Evolutionary conservation across 2,797 vertebrate genomes (phyloP).

Genomic region (Macropus fuliginosus): DNA sequence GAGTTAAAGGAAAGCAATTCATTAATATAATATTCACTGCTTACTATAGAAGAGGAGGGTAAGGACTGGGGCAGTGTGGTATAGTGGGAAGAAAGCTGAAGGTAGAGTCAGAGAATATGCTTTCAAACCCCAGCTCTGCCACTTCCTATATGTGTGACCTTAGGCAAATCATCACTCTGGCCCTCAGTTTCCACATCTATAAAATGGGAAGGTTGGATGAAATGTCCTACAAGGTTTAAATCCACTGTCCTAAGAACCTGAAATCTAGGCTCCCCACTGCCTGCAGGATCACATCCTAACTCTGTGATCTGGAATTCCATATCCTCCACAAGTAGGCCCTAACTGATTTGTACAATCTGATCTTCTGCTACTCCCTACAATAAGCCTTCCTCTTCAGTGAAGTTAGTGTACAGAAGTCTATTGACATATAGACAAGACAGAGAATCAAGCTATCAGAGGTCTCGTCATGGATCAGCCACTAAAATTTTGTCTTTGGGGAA

Average conservation of each 20-base stretch:
- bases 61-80: neutral
- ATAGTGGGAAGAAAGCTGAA: neutral
- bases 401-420: neutral
- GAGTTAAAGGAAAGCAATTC: constrained; percentile 61
- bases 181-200: neutral
- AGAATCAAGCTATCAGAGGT: neutral
- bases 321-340: neutral
- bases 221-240: neutral
- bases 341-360: neutral
- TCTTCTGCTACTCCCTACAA: neutral
- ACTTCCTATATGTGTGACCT: neutral
- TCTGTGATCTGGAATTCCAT: neutral
- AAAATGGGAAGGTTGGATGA: neutral
- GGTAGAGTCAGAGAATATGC: neutral
- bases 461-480: neutral
- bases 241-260: neutral
- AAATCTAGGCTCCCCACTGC: neutral
- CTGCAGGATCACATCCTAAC: neutral
- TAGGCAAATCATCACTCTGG: neutral
- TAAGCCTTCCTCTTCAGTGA: neutral
- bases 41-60: constrained; percentile 7
- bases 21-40: constrained; percentile 44
- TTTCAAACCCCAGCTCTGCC: neutral
- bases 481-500: neutral
- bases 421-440: neutral